Evolutionary conservation across 2,797 vertebrate genomes (phyloP), one percentile per base, ranked within the genome.

Genomic region (Hephaestus fuliginosus): DNA sequence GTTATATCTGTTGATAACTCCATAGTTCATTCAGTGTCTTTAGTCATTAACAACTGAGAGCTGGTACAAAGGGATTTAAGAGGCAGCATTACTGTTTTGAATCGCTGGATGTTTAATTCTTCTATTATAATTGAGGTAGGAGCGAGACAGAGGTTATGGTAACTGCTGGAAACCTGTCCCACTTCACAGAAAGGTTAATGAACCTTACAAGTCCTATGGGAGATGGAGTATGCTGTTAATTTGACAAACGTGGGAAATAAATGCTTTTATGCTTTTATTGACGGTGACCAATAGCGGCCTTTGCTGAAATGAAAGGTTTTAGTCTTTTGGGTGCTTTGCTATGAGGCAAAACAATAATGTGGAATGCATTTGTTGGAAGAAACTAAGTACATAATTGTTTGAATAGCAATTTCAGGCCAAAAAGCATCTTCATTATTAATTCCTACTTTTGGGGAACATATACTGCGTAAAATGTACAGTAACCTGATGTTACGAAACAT

Each of bases 211-310:
- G 93, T 96, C 96, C 96, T 96, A 95, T 95, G 96, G 95, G 95
- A 96, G 96, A 95, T 96, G 95, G 95, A 96, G 96, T 96, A 96
- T 93, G 95, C 95, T 94, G 94, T 95, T 96, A 96, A 96, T 96
- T 96, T 96, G 95, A 96, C 95, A 94, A 96, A 96, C 95, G 95
- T 96, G 95, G 95, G 95, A 96, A 96, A 96, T 96, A 96, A 96
- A 96, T 96, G 96, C 96, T 96, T 96, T 96, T 96, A 96, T 96
- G 96, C 96, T 96, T 96, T 96, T 96, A 96, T 96, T 96, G 96
- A 95, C 83, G 91, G 95, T 96, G 96, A 96, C 96, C 95, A 96
- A 94, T 93, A 95, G 92, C 95, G 95, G 96, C 96, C 96, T 96
- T 96, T 96, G 95, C 92, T 93, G 94, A 93, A 96, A 96, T 96